These are phyloP conservation scores for Napeogenes inachia DNA, from an alignment of 2,888 invertebrate species.

Conservation along the genomic window DNA sequence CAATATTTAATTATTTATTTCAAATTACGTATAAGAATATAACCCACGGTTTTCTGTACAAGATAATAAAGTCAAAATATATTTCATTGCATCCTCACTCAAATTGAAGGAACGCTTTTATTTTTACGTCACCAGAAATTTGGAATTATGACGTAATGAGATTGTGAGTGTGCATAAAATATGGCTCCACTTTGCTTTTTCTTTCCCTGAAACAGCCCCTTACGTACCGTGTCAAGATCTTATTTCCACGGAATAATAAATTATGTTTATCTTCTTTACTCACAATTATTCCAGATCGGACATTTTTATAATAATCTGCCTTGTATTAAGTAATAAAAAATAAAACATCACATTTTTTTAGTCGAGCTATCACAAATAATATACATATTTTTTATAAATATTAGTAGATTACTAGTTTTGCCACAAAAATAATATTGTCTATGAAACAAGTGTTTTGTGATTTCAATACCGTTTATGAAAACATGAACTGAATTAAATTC, in stretches of 20 bases:
- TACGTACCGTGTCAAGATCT: conserved; percentile 29
- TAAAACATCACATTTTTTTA: no score
- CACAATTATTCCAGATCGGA: conserved; percentile 21
- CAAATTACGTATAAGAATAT: no score
- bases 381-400: no score
- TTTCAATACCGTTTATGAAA: no score
- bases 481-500: no score
- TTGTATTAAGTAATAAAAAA: no score
- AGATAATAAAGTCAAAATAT: background rate
- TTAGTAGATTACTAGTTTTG: no score
- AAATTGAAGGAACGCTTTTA: conserved; percentile 13
- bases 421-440: no score
- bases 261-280: conserved; percentile 27
- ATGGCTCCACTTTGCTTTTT: conserved; percentile 28
- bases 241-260: conserved; percentile 30
- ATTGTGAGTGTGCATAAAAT: conserved; percentile 34
- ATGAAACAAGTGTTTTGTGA: no score
- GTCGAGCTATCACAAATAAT: no score
- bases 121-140: conserved; percentile 22
- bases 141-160: conserved; percentile 30
- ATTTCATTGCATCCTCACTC: conserved; percentile 9
- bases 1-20: background rate
- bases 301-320: no score
- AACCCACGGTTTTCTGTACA: no score
- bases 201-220: conserved; percentile 27